Conservation (phyloP, 2,113 vertebrate species). For the Cyanoderma ruficeps region DNA sequence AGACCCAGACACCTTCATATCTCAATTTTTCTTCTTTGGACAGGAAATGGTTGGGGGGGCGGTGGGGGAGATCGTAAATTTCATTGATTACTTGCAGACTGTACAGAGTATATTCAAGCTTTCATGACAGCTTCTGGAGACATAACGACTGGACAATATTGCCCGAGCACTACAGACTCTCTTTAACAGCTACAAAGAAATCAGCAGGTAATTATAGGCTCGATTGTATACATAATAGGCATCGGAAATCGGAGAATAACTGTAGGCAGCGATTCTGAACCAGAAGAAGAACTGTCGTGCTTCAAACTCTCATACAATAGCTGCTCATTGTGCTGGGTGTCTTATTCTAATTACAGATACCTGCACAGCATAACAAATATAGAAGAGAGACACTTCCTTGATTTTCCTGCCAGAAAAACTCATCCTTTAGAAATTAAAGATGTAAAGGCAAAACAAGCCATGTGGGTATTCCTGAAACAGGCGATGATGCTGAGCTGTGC, state of each 20-base stretch:
- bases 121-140: constrained; percentile 50
- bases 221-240: constrained; percentile 26
- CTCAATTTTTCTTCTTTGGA: constrained; percentile 41
- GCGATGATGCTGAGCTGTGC: neutral
- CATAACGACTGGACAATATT: constrained; percentile 45
- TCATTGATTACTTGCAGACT: constrained; percentile 66
- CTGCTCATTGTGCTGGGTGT: constrained; percentile 22
- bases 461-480: neutral
- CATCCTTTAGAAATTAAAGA: neutral
- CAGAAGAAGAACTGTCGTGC: constrained; percentile 29
- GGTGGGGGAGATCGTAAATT: constrained; percentile 45
- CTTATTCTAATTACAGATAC: constrained; percentile 55
- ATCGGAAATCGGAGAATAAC: constrained; percentile 36
- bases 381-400: neutral
- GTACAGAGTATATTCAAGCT: neutral
- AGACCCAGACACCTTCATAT: neutral
- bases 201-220: constrained; percentile 62
- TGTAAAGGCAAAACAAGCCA: neutral
- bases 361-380: constrained; percentile 26
- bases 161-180: constrained; percentile 20
- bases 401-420: constrained; percentile 11
- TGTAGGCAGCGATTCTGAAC: constrained; percentile 41
- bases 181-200: constrained; percentile 65
- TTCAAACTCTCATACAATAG: constrained; percentile 35
- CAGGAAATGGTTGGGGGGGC: neutral